A percentile compares a stretch with the other conserved stretches of the same genome.
phyloP scores from a whole-genome alignment of 2,113 vertebrate genomes.

The Etheostoma cragini region DNA sequence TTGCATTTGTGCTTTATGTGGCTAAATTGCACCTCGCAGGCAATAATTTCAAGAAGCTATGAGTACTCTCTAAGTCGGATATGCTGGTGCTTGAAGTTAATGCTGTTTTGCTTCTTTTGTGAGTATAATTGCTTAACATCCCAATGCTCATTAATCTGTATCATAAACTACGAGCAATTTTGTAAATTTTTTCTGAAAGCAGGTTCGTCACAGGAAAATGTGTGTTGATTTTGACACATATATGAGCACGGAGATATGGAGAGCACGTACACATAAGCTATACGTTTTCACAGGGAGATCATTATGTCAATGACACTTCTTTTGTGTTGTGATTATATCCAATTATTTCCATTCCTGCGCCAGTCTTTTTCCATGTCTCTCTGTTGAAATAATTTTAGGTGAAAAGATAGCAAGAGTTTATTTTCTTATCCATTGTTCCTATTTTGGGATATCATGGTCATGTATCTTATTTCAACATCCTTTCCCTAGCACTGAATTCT shows the following conservation, averaged over 20 bases:
- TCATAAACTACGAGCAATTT: constrained; percentile 21
- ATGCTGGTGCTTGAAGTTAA: constrained; percentile 60
- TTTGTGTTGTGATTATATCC: not conserved
- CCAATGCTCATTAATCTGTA: constrained; percentile 50
- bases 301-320: not conserved
- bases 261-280: not conserved
- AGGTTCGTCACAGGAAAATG: not conserved
- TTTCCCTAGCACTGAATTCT: not conserved
- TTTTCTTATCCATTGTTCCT: not conserved
- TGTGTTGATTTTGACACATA: not conserved
- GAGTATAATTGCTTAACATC: constrained; percentile 58
- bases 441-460: not conserved
- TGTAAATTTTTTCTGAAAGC: not conserved
- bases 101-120: constrained; percentile 62
- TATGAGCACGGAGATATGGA: not conserved
- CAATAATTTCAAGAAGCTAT: constrained; percentile 56
- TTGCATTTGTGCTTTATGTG: constrained; percentile 31
- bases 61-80: constrained; percentile 52
- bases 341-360: not conserved
- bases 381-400: not conserved
- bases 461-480: not conserved
- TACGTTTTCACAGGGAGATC: not conserved
- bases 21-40: constrained; percentile 56
- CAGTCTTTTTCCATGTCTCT: not conserved
- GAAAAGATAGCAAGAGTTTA: not conserved